Evolutionary conservation across 2,797 vertebrate species (phyloP), one percentile per base, ranked within the genome.

Genomic region (Buceros bicornis): DNA sequence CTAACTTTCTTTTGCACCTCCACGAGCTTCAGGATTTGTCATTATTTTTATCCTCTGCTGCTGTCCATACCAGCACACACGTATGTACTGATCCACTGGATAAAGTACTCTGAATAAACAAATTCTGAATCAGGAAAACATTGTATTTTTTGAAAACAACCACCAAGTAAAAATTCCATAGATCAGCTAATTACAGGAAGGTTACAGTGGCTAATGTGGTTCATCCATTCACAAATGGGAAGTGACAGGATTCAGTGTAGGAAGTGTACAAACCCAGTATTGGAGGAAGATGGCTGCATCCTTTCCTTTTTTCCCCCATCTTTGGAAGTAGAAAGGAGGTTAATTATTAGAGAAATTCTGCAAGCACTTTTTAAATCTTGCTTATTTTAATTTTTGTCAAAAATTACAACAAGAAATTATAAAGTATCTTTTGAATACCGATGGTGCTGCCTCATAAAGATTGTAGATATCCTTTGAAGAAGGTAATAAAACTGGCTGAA

Each of bases 51-150:
- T 64, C 6, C 40, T 42, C 40, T 76, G 24, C 47, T 26, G 67
- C 4, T 40, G 10, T 47, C 35, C 42, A 5, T 3, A 43, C 17
- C 15, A 51, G 26, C 28, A 47, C 13, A 62, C 18, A 24, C 5
- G 2, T 5, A 28, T 4, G 13, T 20, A 33, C 20, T 2, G 1
- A 53, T 13, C 40, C 40, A 22, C 6, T 3, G 8, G 19, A 74
- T 6, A 17, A 62, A 66, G 25, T 13, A 56, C 35, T 37, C 66
- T 10, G 31, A 72, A 17, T 13, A 45, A 80, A 54, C 6, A 53
- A 70, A 6, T 8, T 47, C 51, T 5, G 5, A 45, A 37, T 45
- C 10, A 50, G 17, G 51, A 87, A 60, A 78, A 31, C 28, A 35
- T 7, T 13, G 0, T 10, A 24, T 21, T 31, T 72, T 89, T 80